Conservation (phyloP, 2,113 vertebrate species). For the Sylvilagus bachmani region DNA sequence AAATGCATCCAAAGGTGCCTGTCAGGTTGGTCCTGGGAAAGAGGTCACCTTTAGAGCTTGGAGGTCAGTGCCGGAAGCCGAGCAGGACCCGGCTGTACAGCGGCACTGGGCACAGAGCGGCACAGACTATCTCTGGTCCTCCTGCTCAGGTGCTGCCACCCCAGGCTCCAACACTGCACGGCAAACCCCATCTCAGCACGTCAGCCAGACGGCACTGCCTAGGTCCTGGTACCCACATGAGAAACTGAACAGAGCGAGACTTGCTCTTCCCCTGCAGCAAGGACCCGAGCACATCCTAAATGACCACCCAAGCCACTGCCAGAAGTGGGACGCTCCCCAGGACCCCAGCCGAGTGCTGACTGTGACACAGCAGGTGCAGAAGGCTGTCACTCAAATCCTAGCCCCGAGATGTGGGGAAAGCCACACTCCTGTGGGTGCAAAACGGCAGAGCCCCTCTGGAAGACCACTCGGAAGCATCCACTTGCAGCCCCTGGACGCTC, state of each 20-base stretch:
- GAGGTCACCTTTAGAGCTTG: too few relatives aligned
- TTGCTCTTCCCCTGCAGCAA: background rate
- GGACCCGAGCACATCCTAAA: rapidly evolving
- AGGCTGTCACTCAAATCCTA: background rate
- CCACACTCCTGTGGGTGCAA: background rate
- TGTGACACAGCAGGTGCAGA: background rate
- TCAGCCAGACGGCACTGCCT: rapidly evolving
- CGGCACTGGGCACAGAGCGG: rapidly evolving
- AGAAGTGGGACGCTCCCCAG: background rate
- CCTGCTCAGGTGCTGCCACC: rapidly evolving
- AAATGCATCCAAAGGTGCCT: background rate
- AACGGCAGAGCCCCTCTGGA: background rate
- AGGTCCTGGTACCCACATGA: rapidly evolving
- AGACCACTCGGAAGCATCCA: background rate
- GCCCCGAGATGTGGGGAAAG: background rate
- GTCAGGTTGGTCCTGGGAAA: rapidly evolving
- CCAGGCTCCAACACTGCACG: rapidly evolving
- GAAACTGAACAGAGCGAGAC: background rate
- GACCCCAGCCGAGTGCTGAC: rapidly evolving
- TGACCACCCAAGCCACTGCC: rapidly evolving
- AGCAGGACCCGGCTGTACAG: too few relatives aligned
- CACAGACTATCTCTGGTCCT: background rate
- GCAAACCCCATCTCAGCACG: rapidly evolving
- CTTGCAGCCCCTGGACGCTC: rapidly evolving
- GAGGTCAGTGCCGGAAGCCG: too few relatives aligned